A percentile compares a stretch with the other conserved stretches of the same genome.
These are phyloP conservation scores for Ectropis crepuscularia DNA, from an alignment of 2,888 invertebrate species.

Conservation along the genomic window DNA sequence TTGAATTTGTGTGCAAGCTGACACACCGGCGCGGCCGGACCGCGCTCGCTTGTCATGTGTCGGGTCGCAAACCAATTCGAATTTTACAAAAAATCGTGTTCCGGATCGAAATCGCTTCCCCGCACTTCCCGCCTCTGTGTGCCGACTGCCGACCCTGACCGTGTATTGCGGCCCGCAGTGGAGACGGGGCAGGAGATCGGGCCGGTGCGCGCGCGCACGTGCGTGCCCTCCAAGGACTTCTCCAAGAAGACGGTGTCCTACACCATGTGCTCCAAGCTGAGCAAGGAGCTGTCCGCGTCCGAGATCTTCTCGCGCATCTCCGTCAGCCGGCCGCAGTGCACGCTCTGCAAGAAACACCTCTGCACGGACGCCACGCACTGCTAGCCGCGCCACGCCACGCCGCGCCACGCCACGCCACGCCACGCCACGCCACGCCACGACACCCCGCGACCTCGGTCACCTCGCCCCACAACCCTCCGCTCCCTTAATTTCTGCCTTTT, in stretches of 20 bases:
- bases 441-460: no score
- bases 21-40: no score
- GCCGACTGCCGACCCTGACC: no score
- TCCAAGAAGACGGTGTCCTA: slow-evolving; percentile 77
- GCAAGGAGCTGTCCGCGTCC: slow-evolving; percentile 75
- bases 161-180: slow-evolving; percentile 53
- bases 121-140: no score
- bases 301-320: slow-evolving; percentile 78
- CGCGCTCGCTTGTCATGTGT: no score
- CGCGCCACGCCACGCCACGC: no score
- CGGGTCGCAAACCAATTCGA: no score
- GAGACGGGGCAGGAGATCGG: slow-evolving; percentile 79
- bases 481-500: background rate
- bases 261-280: slow-evolving; percentile 76
- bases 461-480: background rate
- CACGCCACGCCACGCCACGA: no score
- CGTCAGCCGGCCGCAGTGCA: slow-evolving; percentile 73
- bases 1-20: no score
- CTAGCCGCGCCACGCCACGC: slow-evolving; percentile 46
- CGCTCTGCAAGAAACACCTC: slow-evolving; percentile 74
- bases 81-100: no score
- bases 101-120: no score
- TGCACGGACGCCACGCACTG: slow-evolving; percentile 73
- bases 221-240: slow-evolving; percentile 78
- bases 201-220: slow-evolving; percentile 77